Conservation (phyloP, 2,113 vertebrate genomes). For the Lophochroa leadbeateri region DNA sequence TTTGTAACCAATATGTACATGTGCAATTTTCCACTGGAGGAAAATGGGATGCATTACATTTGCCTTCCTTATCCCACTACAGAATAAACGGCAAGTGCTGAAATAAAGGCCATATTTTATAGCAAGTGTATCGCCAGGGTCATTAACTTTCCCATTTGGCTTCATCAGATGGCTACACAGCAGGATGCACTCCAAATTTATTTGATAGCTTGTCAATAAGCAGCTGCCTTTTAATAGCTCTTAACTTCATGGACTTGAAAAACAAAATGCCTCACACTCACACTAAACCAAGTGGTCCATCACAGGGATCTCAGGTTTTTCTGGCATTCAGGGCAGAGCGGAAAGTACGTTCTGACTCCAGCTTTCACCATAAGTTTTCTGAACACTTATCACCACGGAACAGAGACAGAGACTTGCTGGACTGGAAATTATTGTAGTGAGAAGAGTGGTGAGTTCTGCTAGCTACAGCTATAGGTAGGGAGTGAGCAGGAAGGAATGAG, state of each 20-base stretch:
- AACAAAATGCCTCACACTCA: conserved; percentile 28
- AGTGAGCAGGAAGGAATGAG: background rate
- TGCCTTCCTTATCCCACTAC: background rate
- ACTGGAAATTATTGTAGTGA: background rate
- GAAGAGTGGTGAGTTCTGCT: background rate
- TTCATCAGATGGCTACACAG: conserved; percentile 65
- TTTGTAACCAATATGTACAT: background rate
- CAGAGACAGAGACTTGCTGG: background rate
- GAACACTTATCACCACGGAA: background rate
- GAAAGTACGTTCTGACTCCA: background rate
- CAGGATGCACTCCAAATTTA: conserved; percentile 64
- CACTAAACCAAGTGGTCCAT: conserved; percentile 20
- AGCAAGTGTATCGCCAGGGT: background rate
- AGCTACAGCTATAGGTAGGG: background rate
- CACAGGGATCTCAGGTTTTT: background rate
- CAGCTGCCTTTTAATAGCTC: conserved; percentile 59
- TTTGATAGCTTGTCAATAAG: conserved; percentile 68
- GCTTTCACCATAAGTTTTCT: background rate
- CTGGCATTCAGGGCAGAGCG: background rate
- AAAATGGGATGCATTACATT: background rate
- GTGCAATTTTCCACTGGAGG: background rate
- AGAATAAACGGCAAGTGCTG: background rate
- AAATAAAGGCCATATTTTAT: conserved; percentile 62
- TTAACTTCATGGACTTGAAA: conserved; percentile 55
- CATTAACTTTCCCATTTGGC: conserved; percentile 60